Conservation (phyloP, 1,140 invertebrate species). For the Aphaenogaster ashmeadi region DNA sequence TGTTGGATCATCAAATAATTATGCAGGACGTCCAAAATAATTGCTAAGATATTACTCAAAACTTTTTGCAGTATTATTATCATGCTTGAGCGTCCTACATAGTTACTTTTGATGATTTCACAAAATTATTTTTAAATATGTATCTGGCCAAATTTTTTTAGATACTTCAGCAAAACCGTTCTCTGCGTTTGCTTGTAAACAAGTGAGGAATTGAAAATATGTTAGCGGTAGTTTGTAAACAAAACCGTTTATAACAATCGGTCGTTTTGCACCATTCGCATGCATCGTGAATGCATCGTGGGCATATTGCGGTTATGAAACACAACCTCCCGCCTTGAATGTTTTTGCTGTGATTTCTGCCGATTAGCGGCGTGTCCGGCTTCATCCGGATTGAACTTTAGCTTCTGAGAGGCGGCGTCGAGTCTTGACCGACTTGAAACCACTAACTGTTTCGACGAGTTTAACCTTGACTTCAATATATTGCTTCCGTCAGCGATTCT, state of each 20-base stretch:
- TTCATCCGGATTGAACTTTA: constrained; percentile 48
- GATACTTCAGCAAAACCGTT: too few relatives aligned
- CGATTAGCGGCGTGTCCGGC: constrained; percentile 19
- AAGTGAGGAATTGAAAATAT: neutral
- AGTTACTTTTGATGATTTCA: too few relatives aligned
- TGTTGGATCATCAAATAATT: too few relatives aligned
- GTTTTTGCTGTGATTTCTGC: neutral
- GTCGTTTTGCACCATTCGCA: neutral
- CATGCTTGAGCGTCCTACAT: too few relatives aligned
- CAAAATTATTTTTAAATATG: too few relatives aligned
- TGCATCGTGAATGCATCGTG: neutral
- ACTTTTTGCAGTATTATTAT: too few relatives aligned
- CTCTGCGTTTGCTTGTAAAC: neutral
- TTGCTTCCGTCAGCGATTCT: constrained; percentile 63
- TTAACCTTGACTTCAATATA: constrained; percentile 69
- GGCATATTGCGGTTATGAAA: neutral
- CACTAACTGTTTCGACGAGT: constrained; percentile 70
- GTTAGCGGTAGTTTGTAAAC: neutral
- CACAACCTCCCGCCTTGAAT: neutral
- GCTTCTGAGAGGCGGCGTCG: constrained; percentile 1
- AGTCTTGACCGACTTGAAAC: constrained; percentile 56
- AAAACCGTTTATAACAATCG: neutral
- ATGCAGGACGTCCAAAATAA: too few relatives aligned
- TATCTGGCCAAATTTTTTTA: too few relatives aligned
- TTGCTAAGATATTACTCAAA: too few relatives aligned